Base-by-base conservation (phyloP, 1,140 invertebrate species). In the Sycophaga agraensis region DNA sequence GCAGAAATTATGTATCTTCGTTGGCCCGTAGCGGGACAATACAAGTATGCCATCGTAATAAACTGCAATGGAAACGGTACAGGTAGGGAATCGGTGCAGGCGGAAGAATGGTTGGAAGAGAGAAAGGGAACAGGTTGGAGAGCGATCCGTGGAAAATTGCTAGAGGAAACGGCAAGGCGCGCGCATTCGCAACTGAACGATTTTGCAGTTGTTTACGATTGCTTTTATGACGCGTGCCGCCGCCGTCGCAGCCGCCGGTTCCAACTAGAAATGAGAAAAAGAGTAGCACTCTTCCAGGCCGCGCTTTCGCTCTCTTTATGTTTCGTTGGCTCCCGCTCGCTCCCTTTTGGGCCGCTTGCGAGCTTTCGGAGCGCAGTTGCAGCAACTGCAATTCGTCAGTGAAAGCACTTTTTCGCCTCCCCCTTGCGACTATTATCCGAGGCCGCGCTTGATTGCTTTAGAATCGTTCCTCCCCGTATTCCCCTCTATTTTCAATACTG, bases 121-220 rank as follows among this genome's bases (percentile, higher is more conserved):
- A 43, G 3, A 43, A 16, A 55, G 24, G 19, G 40, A 55, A 22
- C 21, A 51, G 31, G 16, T n/a, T 28, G 49, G 24, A 17, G 40
- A 60, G 11, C 22, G 39, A 55, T 46, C 34, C 9, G 50, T 5
- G 22, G 40, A 61, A 55, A 61, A 55, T 61, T 54, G 59, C 49
- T n/a, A 43, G 26, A 34, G 48, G 39, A 59, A 59, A 43, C 7
- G 39, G 26, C 22, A 22, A 16, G 37, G 48, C 12, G 21, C 19
- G 26, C 12, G 28, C 51, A n/a, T 8, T 2, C 22, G 40, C 28
- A 31, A 17, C 16, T 26, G 34, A 59, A 19, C 46, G 58, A 53
- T 53, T 51, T 43, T 21, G 43, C 59, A 54, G 40, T 62, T 62
- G 53, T 62, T 62, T 62, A 62, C 53, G 53, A 49, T 56, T 55